Evolutionary conservation across 2,113 vertebrate species (phyloP), one percentile per base, ranked within the genome.

Genomic region (Ictalurus furcatus): DNA sequence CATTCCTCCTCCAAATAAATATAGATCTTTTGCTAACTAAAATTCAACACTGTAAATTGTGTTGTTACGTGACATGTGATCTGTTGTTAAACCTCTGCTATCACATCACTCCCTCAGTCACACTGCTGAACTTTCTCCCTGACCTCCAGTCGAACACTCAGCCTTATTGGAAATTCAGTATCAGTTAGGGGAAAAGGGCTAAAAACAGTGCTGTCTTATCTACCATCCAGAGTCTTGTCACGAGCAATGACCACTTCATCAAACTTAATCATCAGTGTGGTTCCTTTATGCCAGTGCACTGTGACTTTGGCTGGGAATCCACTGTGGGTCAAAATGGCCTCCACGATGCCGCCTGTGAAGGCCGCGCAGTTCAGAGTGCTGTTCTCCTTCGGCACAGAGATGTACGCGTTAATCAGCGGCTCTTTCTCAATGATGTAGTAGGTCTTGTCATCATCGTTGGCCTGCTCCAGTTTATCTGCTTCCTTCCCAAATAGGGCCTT

Each of bases 221-320:
- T 97, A 34, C 97, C 97, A 44, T 98, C 98, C 91, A 98, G 69
- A 44, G 97, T 94, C 89, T 97, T 97, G 91, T 99, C 98, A 1
- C 98, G 95, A 37, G 96, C 95, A 4, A 99, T 97, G 76, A 98
- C 98, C 0, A 96, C 95, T 89, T 98, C 98, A 2, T 98, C 97
- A 4, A 99, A 99, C 93, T 98, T 98, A 87, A 99, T 99, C 98
- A 99, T 99, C n/a, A 99, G 96, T 0, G 98, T 98, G 92, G 98
- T 99, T 88, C 98, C 98, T 92, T 99, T 99, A 95, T 99, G 98
- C 98, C 98, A 98, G 93, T 98, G 98, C 0, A 97, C 97, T 0
- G 97, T 99, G 84, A 98, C 98, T 91, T 98, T 97, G 90, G 98
- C 98, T 0, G 98, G 97, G 93, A 99, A 98, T 85, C 97, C 98